Conservation (phyloP, 2,888 invertebrate species). For the Tetropium fuscum region DNA sequence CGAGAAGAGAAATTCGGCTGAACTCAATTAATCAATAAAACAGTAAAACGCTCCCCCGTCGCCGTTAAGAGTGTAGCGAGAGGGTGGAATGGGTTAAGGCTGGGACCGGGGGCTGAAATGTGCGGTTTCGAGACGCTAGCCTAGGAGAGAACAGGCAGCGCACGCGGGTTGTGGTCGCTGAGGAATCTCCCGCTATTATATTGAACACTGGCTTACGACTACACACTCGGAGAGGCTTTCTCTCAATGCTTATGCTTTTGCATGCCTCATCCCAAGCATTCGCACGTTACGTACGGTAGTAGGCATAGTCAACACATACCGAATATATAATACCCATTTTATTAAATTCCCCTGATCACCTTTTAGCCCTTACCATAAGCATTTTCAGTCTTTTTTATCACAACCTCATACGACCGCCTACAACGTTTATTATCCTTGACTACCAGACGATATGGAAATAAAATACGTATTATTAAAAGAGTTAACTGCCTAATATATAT, state of each 20-base stretch:
- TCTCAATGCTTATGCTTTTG: constrained; percentile 34
- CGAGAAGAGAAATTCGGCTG: constrained; percentile 63
- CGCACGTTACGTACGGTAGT: constrained; percentile 28
- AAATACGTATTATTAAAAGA: no score
- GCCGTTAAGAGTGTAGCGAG: constrained; percentile 62
- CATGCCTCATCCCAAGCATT: constrained; percentile 23
- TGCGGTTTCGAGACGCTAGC: constrained; percentile 67
- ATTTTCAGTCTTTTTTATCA: not conserved
- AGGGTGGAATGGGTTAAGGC: constrained; percentile 52
- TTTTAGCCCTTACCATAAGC: not conserved
- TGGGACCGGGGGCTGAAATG: constrained; percentile 59
- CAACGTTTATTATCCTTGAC: no score
- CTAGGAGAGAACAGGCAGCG: constrained; percentile 63
- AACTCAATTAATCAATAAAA: constrained; percentile 67
- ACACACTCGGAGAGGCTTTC: constrained; percentile 30
- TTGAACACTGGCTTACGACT: constrained; percentile 63
- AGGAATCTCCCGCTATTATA: constrained; percentile 67
- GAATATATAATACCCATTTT: constrained; percentile 40
- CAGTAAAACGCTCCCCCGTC: constrained; percentile 66
- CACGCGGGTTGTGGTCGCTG: constrained; percentile 66
- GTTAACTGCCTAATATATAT: no score
- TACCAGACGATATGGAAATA: no score
- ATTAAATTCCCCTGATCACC: constrained; percentile 36
- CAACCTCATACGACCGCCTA: not conserved
- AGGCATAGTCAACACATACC: constrained; percentile 41